These are phyloP conservation scores for Zaprionus camerounensis DNA, from an alignment of 1,140 invertebrate species.

Conservation along the genomic window DNA sequence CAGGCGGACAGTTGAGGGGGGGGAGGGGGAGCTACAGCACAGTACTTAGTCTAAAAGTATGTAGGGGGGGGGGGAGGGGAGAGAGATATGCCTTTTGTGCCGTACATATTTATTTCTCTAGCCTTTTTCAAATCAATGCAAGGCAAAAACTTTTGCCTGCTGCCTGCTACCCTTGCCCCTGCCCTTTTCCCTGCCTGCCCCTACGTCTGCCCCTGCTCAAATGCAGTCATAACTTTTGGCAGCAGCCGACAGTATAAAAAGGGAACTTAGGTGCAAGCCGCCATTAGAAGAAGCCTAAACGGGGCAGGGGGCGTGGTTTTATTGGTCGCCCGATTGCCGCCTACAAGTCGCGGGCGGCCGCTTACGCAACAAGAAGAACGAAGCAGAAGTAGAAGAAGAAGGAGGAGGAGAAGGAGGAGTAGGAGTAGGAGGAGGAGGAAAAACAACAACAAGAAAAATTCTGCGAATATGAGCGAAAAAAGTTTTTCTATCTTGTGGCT, in stretches of 20 bases:
- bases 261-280: slow-evolving; percentile 76
- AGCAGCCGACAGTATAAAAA: slow-evolving; percentile 43
- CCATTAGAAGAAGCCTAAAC: slow-evolving; percentile 58
- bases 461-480: slow-evolving; percentile 55
- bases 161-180: neutral
- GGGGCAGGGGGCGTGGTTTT: slow-evolving; percentile 38
- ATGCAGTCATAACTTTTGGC: slow-evolving; percentile 83
- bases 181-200: slow-evolving; percentile 2
- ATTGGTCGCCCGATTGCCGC: slow-evolving; percentile 69
- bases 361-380: slow-evolving; percentile 66
- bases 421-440: slow-evolving; percentile 1
- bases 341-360: slow-evolving; percentile 45
- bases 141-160: slow-evolving; percentile 65
- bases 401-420: slow-evolving; percentile 14
- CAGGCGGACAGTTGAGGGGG: slow-evolving; percentile 18
- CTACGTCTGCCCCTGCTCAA: slow-evolving; percentile 65
- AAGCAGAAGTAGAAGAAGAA: slow-evolving; percentile 38
- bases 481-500: slow-evolving; percentile 67
- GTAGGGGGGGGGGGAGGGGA: neutral
- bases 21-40: slow-evolving; percentile 38
- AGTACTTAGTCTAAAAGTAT: slow-evolving; percentile 73
- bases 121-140: slow-evolving; percentile 76
- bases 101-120: slow-evolving; percentile 54
- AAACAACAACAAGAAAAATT: slow-evolving; percentile 31
- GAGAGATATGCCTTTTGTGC: slow-evolving; percentile 17